phyloP scores from a whole-genome alignment of 2,888 invertebrate genomes.

The Nezara viridula region DNA sequence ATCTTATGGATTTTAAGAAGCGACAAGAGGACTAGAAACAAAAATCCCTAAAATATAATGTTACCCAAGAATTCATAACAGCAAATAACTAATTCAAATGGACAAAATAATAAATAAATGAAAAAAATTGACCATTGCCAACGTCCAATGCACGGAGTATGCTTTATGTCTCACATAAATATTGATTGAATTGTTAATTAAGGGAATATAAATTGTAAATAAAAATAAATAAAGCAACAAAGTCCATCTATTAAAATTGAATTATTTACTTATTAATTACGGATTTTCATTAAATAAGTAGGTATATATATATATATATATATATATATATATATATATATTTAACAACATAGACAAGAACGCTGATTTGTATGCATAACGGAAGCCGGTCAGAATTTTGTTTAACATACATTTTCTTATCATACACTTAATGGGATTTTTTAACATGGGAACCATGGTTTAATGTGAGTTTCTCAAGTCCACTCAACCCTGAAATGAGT shows the following conservation, averaged over 20 bases:
- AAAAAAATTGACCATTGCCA: not conserved
- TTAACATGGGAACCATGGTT: not conserved
- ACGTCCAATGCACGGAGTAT: not conserved
- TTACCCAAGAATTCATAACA: too few relatives aligned
- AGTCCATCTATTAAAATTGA: too few relatives aligned
- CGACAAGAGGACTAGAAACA: too few relatives aligned
- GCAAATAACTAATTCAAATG: too few relatives aligned
- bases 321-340: too few relatives aligned
- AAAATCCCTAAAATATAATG: too few relatives aligned
- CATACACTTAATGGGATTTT: not conserved
- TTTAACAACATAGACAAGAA: too few relatives aligned
- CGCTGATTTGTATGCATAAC: not conserved
- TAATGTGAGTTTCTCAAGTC: not conserved
- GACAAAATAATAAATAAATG: not conserved
- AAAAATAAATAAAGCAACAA: not conserved
- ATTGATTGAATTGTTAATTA: slow-evolving; percentile 30
- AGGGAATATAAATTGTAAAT: not conserved
- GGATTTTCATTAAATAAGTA: too few relatives aligned
- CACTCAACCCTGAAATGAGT: not conserved
- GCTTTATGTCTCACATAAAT: slow-evolving; percentile 20
- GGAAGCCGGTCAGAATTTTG: too few relatives aligned
- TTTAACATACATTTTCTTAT: not conserved
- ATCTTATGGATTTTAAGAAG: too few relatives aligned
- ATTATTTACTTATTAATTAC: too few relatives aligned
- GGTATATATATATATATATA: too few relatives aligned